phyloP scores from a whole-genome alignment of 2,888 invertebrate species.

The Drosophila gaucha region DNA sequence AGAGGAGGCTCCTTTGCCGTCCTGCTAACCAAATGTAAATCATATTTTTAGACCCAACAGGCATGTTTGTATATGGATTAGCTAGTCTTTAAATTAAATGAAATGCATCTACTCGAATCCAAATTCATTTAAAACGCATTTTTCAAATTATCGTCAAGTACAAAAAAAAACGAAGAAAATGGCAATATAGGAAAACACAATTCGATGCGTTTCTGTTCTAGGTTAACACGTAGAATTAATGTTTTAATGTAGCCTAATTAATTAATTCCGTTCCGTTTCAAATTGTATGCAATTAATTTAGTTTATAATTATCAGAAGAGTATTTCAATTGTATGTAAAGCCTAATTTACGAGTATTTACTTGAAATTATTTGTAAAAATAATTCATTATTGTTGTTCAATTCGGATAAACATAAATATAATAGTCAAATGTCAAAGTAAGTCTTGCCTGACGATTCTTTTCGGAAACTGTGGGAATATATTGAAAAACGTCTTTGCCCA shows the following conservation, averaged over 20 bases:
- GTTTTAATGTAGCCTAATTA: conserved; percentile 29
- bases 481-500: too few relatives aligned
- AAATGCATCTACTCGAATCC: neutral
- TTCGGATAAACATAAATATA: conserved; percentile 44
- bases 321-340: conserved; percentile 44
- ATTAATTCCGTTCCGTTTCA: conserved; percentile 39
- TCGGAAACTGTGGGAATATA: too few relatives aligned
- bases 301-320: conserved; percentile 12
- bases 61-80: conserved; percentile 40
- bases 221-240: conserved; percentile 3
- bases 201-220: conserved; percentile 31
- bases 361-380: conserved; percentile 39
- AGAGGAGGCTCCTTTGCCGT: conserved; percentile 46
- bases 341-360: conserved; percentile 29
- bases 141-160: conserved; percentile 44
- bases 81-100: conserved; percentile 20
- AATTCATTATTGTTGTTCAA: conserved; percentile 55
- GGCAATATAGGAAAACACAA: conserved; percentile 2
- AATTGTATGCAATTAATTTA: conserved; percentile 35
- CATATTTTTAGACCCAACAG: conserved; percentile 29
- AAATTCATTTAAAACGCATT: conserved; percentile 23
- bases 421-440: conserved; percentile 13
- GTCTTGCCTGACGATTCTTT: neutral
- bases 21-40: conserved; percentile 33
- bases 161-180: conserved; percentile 40